Evolutionary conservation across 1,140 invertebrate genomes (phyloP).

Genomic region (Heterodera carotae): DNA sequence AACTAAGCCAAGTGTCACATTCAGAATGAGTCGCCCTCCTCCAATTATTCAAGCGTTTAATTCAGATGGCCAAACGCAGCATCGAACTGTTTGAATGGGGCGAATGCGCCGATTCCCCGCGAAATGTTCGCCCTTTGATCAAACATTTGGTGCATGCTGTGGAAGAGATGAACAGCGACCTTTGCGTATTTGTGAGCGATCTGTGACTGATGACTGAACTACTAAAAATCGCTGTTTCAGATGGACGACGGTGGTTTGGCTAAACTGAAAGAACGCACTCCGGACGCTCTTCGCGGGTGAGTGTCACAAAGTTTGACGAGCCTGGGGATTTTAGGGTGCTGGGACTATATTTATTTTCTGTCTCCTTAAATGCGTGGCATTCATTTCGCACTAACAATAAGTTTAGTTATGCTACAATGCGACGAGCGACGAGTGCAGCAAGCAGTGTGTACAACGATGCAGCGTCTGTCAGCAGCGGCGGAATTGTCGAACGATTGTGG

Average conservation of each 20-base stretch:
- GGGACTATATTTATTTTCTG: neutral
- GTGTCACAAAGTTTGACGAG: no score
- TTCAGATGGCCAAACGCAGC: constrained; percentile 22
- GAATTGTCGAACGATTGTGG: constrained; percentile 27
- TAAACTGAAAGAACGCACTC: constrained; percentile 21
- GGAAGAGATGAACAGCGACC: constrained; percentile 16
- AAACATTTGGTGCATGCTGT: constrained; percentile 31
- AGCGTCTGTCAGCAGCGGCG: constrained; percentile 20
- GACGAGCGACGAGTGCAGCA: constrained; percentile 26
- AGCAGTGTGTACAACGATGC: constrained; percentile 27
- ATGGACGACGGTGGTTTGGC: constrained; percentile 24
- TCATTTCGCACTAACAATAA: no score
- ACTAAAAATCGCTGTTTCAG: constrained; percentile 19
- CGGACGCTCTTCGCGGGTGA: constrained; percentile 20
- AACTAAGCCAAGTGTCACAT: constrained; percentile 19
- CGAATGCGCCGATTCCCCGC: constrained; percentile 27
- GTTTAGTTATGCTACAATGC: constrained; percentile 26
- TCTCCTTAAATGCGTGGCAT: no score
- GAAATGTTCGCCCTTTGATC: constrained; percentile 15
- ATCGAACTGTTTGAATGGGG: constrained; percentile 33
- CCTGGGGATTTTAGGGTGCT: no score
- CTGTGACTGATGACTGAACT: neutral
- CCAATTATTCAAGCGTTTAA: neutral
- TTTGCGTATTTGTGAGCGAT: constrained; percentile 32
- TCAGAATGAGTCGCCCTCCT: no score